Evolutionary conservation across 2,797 vertebrate species (phyloP).

Genomic region (Staurois parvus): DNA sequence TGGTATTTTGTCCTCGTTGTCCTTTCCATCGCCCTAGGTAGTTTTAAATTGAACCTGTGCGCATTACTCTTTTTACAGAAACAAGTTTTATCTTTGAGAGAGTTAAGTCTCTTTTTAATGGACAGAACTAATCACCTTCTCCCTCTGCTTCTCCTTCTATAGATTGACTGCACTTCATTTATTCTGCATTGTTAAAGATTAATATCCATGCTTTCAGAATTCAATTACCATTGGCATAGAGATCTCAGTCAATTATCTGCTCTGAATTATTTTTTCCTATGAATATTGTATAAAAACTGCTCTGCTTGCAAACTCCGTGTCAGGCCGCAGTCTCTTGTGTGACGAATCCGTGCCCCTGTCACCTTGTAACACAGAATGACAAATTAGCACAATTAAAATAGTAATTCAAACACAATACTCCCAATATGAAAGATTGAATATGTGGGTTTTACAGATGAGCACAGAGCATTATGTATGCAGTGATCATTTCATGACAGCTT

Average conservation of each 20-base stretch:
- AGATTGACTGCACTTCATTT: not conserved
- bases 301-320: not conserved
- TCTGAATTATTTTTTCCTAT: not conserved
- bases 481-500: no score
- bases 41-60: not conserved
- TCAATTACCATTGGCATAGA: not conserved
- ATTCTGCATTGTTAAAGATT: not conserved
- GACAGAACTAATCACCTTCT: not conserved
- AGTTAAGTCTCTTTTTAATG: not conserved
- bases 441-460: not conserved
- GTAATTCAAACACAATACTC: not conserved
- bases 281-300: not conserved
- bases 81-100: not conserved
- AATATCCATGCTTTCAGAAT: not conserved
- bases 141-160: not conserved
- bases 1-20: not conserved
- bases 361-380: not conserved
- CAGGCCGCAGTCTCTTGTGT: not conserved
- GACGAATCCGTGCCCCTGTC: not conserved
- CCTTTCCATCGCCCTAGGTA: not conserved
- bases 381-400: constrained; percentile 3
- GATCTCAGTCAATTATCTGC: not conserved
- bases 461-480: not conserved
- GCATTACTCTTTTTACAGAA: not conserved
- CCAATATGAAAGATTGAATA: not conserved